Conservation (phyloP, 1,140 invertebrate genomes). For the Scaptomyza hsui region DNA sequence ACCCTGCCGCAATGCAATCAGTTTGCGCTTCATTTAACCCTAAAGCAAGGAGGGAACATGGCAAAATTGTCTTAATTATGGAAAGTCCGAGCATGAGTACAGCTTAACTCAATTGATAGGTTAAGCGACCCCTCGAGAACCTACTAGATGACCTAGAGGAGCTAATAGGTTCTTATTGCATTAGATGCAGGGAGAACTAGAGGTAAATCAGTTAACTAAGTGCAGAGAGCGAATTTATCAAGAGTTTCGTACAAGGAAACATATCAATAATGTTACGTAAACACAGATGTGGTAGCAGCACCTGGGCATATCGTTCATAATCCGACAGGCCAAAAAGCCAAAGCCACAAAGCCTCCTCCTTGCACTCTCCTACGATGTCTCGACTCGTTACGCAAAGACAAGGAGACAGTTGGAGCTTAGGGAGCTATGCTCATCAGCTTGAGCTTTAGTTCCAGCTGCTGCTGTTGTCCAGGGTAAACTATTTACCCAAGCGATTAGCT, state of each 20-base stretch:
- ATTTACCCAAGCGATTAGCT: slow-evolving; percentile 79
- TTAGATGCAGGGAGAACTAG: background rate
- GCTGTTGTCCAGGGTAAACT: slow-evolving; percentile 36
- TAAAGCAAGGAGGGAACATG: slow-evolving; percentile 20
- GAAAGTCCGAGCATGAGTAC: background rate
- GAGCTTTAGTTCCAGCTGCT: background rate
- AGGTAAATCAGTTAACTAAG: too few relatives aligned
- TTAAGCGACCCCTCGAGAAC: background rate
- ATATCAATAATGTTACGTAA: background rate
- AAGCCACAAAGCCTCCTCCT: slow-evolving; percentile 57
- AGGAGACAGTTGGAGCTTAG: background rate
- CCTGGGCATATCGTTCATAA: slow-evolving; percentile 75
- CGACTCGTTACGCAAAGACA: slow-evolving; percentile 46
- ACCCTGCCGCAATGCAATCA: slow-evolving; percentile 39
- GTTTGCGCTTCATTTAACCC: slow-evolving; percentile 76
- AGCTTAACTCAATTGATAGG: background rate
- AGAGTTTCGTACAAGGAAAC: too few relatives aligned
- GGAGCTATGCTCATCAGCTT: background rate
- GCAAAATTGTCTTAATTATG: slow-evolving; percentile 71
- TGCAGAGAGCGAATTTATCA: too few relatives aligned
- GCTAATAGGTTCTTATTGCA: background rate
- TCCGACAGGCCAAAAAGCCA: slow-evolving; percentile 64
- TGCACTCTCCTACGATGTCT: background rate
- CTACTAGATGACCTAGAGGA: background rate
- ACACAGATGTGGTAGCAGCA: slow-evolving; percentile 15